phyloP scores from a whole-genome alignment of 37 sponge, comb jelly and placozoan species.

The Axinella damicornis region DNA sequence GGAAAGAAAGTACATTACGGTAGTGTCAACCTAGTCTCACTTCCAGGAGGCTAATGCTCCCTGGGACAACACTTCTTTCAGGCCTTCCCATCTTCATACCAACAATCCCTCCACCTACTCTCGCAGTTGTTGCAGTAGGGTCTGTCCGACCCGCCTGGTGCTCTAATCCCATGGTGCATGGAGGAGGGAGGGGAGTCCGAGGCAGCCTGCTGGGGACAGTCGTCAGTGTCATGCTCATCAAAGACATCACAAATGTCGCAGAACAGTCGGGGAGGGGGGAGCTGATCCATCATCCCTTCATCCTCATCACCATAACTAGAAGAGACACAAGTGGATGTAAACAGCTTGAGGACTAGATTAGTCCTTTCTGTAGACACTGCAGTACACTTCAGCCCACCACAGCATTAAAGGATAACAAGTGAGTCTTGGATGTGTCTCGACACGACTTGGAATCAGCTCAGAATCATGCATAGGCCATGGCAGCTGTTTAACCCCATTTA shows the following conservation, averaged over 20 bases:
- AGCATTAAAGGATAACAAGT: too few species aligned
- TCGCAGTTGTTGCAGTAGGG: conserved; percentile 83
- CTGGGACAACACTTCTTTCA: too few species aligned
- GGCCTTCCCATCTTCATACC: too few species aligned
- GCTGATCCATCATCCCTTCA: conserved; percentile 22
- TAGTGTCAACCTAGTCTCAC: too few species aligned
- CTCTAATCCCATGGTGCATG: conserved; percentile 46
- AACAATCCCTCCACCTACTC: conserved; percentile 7
- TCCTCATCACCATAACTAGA: conserved; percentile 7
- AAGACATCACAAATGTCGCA: conserved; percentile 98
- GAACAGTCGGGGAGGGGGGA: conserved; percentile 88
- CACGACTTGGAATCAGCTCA: too few species aligned
- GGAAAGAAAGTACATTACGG: too few species aligned
- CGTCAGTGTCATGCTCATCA: conserved; percentile 96
- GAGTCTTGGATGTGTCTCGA: too few species aligned
- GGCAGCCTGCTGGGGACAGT: conserved; percentile 87
- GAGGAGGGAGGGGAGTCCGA: conserved; percentile 41
- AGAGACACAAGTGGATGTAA: not conserved
- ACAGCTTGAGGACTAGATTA: not conserved
- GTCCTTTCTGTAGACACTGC: too few species aligned
- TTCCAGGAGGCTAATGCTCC: too few species aligned
- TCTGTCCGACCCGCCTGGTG: conserved; percentile 59
- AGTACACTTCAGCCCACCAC: too few species aligned
- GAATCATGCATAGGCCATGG: too few species aligned
- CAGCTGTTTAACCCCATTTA: too few species aligned